Evolutionary conservation across 2,113 vertebrate species (phyloP), one percentile per base, ranked within the genome.

Genomic region (Martes martes): DNA sequence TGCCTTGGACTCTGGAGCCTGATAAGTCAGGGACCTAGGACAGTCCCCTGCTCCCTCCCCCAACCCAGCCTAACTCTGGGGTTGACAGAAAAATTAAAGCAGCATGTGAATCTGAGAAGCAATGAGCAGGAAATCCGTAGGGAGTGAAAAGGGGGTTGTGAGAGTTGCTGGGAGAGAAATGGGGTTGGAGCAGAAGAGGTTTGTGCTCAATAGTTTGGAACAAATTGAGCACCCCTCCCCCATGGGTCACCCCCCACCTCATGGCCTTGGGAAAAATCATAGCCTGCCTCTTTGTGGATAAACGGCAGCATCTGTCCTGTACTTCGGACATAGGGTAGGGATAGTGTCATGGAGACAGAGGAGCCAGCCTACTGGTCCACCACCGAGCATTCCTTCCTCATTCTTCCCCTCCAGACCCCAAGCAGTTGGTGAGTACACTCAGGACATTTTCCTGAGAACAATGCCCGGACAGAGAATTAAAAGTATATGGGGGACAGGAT

Each of bases 171-270:
- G 61, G 15, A 59, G 88, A 88, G 83, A n/a, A 69, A 78, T 4
- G 11, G 50, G 33, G 65, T 2, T 4, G 1, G 8, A 7, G 71
- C 24, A 39, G 24, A 55, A 33, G 52, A 36, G 24, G 10, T 36
- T 74, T 55, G 26, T 67, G 10, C 47, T 57, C 4, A 4, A 21
- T 4, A 63, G 14, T 24, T 39, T 67, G 61, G 23, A 42, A 69
- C n/a, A 76, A 24, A 6, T 7, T 78, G 42, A 52, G 31, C 71
- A 71, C 33, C 55, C 15, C 59, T 76, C 6, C 11, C 7, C 15
- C 9, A 1, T n/a, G 67, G 67, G 8, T 36, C 65, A 1, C 0
- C 0, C 7, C 36, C 23, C 23, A 4, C 33, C 59, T 6, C 10
- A 6, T 16, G 39, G 69, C 33, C 39, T 55, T 47, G 42, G 42